Evolutionary conservation across 2,888 invertebrate species (phyloP).

Genomic region (Dastarcus helophoroides): DNA sequence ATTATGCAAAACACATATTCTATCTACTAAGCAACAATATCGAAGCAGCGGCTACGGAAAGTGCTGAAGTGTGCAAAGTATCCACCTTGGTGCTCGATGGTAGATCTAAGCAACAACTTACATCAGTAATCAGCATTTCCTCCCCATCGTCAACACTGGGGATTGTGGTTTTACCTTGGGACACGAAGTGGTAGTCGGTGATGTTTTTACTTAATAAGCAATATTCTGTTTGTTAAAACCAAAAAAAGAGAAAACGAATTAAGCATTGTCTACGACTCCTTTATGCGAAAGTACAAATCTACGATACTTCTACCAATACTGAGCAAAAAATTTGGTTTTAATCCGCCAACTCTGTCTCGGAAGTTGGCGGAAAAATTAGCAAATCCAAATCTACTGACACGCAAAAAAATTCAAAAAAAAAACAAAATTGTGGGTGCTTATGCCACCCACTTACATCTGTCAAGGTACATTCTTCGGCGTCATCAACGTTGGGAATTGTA

Average conservation of each 20-base stretch:
- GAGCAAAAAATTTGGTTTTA: no score
- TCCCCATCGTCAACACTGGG: conserved; percentile 93
- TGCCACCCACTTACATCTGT: conserved; percentile 68
- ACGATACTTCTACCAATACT: no score
- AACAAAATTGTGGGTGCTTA: conserved; percentile 11
- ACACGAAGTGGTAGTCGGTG: conserved; percentile 87
- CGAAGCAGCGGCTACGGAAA: no score
- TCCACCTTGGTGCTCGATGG: no score
- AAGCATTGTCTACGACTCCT: no score
- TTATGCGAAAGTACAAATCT: no score
- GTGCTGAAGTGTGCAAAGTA: no score
- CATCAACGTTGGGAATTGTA: conserved; percentile 90
- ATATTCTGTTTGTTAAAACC: conserved; percentile 46
- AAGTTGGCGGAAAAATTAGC: conserved; percentile 2
- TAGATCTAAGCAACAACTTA: no score
- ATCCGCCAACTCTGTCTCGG: no score
- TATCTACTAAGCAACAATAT: no score
- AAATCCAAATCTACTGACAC: conserved; percentile 8
- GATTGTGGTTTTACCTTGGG: conserved; percentile 95
- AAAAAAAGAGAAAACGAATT: conserved; percentile 11
- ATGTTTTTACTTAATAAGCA: conserved; percentile 80
- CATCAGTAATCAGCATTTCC: conserved; percentile 81
- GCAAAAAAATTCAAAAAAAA: conserved; percentile 9
- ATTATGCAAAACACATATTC: no score
- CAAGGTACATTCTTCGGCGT: conserved; percentile 78